Percentiles rank a stretch among this genome's conserved stretches.
Conservation (phyloP, 2,888 invertebrate genomes). For the Cristatella mucedo region DNA sequence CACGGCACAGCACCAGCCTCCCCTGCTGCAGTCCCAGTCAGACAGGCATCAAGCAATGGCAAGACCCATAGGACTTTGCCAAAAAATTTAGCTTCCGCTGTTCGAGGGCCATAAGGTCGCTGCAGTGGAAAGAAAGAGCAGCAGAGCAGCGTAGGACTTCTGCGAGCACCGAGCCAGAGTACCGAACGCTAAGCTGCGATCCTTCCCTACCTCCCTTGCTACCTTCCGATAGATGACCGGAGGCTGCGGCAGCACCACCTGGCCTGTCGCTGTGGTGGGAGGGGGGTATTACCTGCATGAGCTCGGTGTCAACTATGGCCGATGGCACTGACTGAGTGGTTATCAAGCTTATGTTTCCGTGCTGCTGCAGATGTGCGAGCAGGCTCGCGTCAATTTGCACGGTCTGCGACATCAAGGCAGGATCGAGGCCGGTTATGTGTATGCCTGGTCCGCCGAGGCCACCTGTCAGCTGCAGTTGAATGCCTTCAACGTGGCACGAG, state of each 20-base stretch:
- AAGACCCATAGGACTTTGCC: too few relatives aligned
- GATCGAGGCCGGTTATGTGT: slow-evolving; percentile 37
- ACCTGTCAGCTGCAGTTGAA: slow-evolving; percentile 36
- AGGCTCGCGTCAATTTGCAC: slow-evolving; percentile 41
- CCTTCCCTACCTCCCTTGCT: too few relatives aligned
- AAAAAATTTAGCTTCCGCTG: too few relatives aligned
- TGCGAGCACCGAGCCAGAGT: too few relatives aligned
- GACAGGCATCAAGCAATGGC: too few relatives aligned
- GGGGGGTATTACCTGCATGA: slow-evolving; percentile 1
- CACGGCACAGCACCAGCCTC: too few relatives aligned
- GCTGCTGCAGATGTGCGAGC: slow-evolving; percentile 38
- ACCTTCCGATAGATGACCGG: too few relatives aligned
- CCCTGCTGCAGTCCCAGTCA: too few relatives aligned
- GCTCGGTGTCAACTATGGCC: slow-evolving; percentile 3
- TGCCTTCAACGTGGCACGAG: slow-evolving; percentile 14
- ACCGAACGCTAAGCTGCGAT: too few relatives aligned
- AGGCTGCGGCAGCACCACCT: slow-evolving; percentile 13
- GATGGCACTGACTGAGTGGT: not conserved
- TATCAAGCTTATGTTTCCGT: slow-evolving; percentile 31
- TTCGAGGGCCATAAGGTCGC: too few relatives aligned
- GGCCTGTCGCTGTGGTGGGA: slow-evolving; percentile 14
- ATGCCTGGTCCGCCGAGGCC: slow-evolving; percentile 30
- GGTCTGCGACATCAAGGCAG: slow-evolving; percentile 34
- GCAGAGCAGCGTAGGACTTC: too few relatives aligned
- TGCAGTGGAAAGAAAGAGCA: too few relatives aligned